These are phyloP conservation scores for Coelopa frigida DNA, from an alignment of 1,140 invertebrate species.

Conservation along the genomic window DNA sequence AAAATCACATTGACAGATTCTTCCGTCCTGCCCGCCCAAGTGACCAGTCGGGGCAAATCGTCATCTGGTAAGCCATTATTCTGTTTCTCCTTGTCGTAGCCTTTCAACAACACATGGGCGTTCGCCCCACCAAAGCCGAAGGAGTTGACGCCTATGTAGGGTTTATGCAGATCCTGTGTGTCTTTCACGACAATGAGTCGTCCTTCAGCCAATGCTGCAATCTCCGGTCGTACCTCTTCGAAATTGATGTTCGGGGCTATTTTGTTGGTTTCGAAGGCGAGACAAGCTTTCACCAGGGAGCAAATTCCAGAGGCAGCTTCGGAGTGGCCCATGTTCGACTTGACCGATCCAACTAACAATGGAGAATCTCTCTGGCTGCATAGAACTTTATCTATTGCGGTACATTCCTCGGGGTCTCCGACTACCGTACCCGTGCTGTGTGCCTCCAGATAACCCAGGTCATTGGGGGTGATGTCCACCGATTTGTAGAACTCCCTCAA, in stretches of 20 bases:
- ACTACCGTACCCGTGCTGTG: constrained; percentile 80
- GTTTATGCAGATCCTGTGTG: constrained; percentile 55
- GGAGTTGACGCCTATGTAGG: constrained; percentile 63
- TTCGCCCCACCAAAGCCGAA: constrained; percentile 78
- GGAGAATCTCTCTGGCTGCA: constrained; percentile 60
- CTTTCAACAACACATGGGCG: constrained; percentile 65
- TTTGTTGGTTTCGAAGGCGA: constrained; percentile 65
- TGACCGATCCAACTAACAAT: constrained; percentile 79
- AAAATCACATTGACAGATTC: constrained; percentile 64
- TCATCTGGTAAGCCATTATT: constrained; percentile 49
- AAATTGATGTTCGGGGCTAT: constrained; percentile 79
- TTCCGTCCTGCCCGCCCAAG: constrained; percentile 51
- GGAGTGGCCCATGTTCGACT: constrained; percentile 89
- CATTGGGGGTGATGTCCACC: constrained; percentile 62
- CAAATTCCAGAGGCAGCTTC: constrained; percentile 85
- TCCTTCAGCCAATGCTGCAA: constrained; percentile 63
- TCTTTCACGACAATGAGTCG: constrained; percentile 63
- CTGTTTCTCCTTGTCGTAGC: constrained; percentile 48
- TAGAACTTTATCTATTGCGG: constrained; percentile 74
- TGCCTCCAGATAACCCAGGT: constrained; percentile 78
- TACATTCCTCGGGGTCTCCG: constrained; percentile 82
- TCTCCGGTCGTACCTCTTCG: constrained; percentile 61
- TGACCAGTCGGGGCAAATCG: constrained; percentile 50
- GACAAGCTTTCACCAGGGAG: constrained; percentile 70
- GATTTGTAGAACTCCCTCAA: constrained; percentile 83